Conservation (phyloP, 2,113 vertebrate species). For the Phocoena sinus region DNA sequence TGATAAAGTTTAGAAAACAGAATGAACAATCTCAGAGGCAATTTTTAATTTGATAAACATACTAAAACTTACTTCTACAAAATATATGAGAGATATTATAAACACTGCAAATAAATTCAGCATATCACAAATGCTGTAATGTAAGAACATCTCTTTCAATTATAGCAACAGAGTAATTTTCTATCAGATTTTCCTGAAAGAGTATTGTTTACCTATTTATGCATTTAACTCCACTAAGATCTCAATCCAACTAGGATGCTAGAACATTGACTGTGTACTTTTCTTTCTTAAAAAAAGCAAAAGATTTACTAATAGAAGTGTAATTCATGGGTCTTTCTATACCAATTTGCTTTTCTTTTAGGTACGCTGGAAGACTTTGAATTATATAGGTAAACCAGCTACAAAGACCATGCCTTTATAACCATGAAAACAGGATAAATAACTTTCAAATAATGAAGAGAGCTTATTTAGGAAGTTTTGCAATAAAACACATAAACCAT, state of each 20-base stretch:
- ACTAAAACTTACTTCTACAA: conserved; percentile 50
- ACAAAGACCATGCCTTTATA: not conserved
- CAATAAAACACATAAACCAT: not conserved
- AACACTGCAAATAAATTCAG: conserved; percentile 47
- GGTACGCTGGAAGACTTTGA: not conserved
- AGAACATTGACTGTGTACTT: not conserved
- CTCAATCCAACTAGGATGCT: not conserved
- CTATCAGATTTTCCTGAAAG: conserved; percentile 29
- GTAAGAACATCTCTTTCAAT: conserved; percentile 30
- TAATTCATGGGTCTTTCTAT: not conserved
- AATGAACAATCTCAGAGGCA: conserved; percentile 62
- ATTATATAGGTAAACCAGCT: not conserved
- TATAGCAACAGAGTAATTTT: conserved; percentile 40
- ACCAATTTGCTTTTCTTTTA: not conserved
- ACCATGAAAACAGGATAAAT: not conserved
- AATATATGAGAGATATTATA: conserved; percentile 38
- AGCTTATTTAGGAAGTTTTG: not conserved
- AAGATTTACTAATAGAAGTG: not conserved
- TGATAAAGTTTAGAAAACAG: conserved; percentile 60
- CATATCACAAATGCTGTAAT: conserved; percentile 34
- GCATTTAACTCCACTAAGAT: not conserved
- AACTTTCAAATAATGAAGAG: not conserved
- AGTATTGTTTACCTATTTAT: conserved; percentile 19
- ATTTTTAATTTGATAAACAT: conserved; percentile 70
- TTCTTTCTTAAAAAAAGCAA: not conserved